A percentile compares a stretch with the other conserved stretches of the same genome.
These are phyloP conservation scores for Bacillus rossius DNA, from an alignment of 1,140 invertebrate species.

Conservation along the genomic window DNA sequence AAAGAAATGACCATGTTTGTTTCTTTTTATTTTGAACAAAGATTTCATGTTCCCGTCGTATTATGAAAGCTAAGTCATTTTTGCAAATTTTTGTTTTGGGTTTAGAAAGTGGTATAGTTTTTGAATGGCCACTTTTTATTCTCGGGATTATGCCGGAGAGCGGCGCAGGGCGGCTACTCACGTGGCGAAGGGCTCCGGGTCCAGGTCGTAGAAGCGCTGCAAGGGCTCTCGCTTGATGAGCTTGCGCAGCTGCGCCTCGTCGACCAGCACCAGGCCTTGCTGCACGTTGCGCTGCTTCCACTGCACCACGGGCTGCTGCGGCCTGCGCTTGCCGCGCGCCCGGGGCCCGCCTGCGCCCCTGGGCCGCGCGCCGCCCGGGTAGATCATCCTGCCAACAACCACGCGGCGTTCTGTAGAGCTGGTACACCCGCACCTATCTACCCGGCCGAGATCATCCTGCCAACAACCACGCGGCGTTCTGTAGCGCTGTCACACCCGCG, in stretches of 20 bases:
- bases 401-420: too few relatives aligned
- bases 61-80: conserved; percentile 43
- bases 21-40: conserved; percentile 40
- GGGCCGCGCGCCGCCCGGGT: not conserved
- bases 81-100: conserved; percentile 10
- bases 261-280: conserved; percentile 32
- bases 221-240: conserved; percentile 35
- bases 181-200: conserved; percentile 36
- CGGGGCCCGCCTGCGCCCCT: not conserved
- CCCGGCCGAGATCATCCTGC: too few relatives aligned
- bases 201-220: conserved; percentile 34
- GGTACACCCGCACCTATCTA: too few relatives aligned
- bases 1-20: not conserved
- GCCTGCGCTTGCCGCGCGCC: not conserved
- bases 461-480: too few relatives aligned
- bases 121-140: not conserved
- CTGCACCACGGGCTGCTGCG: conserved; percentile 21
- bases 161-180: too few relatives aligned
- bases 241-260: conserved; percentile 29
- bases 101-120: not conserved
- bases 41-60: conserved; percentile 44
- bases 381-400: too few relatives aligned
- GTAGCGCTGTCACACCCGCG: too few relatives aligned
- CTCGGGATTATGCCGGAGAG: not conserved
- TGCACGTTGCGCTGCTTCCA: conserved; percentile 33